These are phyloP conservation scores for Drosophila nasuta DNA, from an alignment of 1,140 invertebrate species.

Conservation along the genomic window DNA sequence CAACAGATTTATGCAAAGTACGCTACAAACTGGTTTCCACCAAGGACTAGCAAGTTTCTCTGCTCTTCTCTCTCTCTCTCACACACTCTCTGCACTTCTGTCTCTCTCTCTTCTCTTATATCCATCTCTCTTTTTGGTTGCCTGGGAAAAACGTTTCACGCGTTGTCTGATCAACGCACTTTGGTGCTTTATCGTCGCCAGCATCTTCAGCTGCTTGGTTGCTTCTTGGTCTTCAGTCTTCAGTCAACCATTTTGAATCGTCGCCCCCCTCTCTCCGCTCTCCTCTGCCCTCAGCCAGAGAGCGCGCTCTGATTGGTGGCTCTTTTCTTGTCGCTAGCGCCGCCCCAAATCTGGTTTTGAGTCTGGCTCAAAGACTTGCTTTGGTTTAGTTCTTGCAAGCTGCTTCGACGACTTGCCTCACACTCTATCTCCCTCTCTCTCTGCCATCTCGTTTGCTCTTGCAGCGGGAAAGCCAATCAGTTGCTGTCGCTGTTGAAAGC, in stretches of 20 bases:
- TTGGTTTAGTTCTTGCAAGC: slow-evolving; percentile 53
- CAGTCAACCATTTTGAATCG: slow-evolving; percentile 19
- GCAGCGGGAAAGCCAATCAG: slow-evolving; percentile 8
- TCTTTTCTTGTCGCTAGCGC: slow-evolving; percentile 7
- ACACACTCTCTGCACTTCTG: not conserved
- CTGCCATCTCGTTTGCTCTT: not conserved
- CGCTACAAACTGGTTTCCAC: slow-evolving; percentile 43
- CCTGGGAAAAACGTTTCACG: not conserved
- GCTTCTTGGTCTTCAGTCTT: not conserved
- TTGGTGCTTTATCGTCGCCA: not conserved
- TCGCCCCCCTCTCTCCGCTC: not conserved
- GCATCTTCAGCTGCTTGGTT: not conserved
- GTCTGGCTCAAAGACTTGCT: slow-evolving; percentile 23
- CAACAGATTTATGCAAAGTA: slow-evolving; percentile 35
- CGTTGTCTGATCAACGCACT: slow-evolving; percentile 26
- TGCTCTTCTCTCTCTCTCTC: not conserved
- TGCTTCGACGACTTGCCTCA: slow-evolving; percentile 23
- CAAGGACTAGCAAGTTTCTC: slow-evolving; percentile 20
- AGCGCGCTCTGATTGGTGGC: slow-evolving; percentile 33
- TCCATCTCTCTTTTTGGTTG: not conserved
- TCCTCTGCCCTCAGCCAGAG: not conserved
- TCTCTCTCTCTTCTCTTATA: slow-evolving; percentile 3
- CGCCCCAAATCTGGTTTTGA: slow-evolving; percentile 38
- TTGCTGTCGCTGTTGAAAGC: not conserved
- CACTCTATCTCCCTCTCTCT: slow-evolving; percentile 2